Base-by-base conservation (phyloP, 2,888 invertebrate species). In the Gryllus longicercus region DNA sequence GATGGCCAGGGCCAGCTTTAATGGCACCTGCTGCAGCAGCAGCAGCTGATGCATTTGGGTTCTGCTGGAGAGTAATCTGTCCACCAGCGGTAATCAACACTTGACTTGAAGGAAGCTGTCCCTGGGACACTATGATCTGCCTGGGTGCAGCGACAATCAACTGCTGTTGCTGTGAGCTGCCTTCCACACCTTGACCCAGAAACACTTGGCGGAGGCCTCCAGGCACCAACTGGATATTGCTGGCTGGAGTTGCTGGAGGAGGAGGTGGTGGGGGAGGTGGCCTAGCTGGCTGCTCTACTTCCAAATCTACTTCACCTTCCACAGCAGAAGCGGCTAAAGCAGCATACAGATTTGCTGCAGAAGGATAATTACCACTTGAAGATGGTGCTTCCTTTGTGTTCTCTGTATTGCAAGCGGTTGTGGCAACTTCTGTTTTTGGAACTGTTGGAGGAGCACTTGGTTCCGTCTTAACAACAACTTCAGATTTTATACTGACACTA, bases 341-440 rank as follows among this genome's bases (percentile, higher is more conserved):
- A 0, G 95, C 95, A 85, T 95, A 95, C 49, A 95, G 87, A 87
- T 95, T 95, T 0, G 95, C 95, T 0, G 95, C 95, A 11, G 94
- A 94, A 80, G 94, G 77, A 49, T 79, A 78, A 76, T 76, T 76
- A 76, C 76, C 14, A 50, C 79, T 80, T 80, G 84, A 84, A 51
- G 84, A 83, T 78, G 82, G 82, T 21, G 82, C 80, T 63, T 78
- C 79, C 23, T 76, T 78, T 74, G 8, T 25, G 8, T 16, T 14
- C 16, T 76, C 76, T 0, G 76, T 16, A 11, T 11, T 76, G 23
- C 23, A 76, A 14, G 82, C 81, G 51, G 79, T 81, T 51, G 82
- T 79, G 76, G 81, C 76, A 76, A 81, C 79, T 80, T 51, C 78
- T 78, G 80, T 63, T 78, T 79, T 80, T 50, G 80, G 38, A 77